phyloP scores from a whole-genome alignment of 2,888 invertebrate species.

The Ptilodon capucinus region DNA sequence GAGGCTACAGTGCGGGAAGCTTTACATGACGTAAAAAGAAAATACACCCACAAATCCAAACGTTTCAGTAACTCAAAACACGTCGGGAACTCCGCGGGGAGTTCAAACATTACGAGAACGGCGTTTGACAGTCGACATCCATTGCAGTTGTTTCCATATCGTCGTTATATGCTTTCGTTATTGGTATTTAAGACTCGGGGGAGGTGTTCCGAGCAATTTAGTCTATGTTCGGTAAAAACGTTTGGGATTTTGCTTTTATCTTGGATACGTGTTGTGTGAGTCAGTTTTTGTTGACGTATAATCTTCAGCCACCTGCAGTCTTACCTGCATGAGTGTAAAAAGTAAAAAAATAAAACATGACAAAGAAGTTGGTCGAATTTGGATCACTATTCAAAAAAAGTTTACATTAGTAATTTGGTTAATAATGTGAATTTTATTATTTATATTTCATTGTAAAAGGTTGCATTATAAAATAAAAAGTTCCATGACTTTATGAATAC shows the following conservation, averaged over 20 bases:
- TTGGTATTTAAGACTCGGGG: constrained; percentile 19
- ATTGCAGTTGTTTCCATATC: constrained; percentile 29
- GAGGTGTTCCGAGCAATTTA: constrained; percentile 17
- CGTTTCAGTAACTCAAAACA: not conserved
- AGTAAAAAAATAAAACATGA: too few relatives aligned
- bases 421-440: too few relatives aligned
- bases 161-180: constrained; percentile 21
- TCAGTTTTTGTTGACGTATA: not conserved
- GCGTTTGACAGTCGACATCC: constrained; percentile 23
- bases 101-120: constrained; percentile 26
- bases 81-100: constrained; percentile 20
- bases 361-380: too few relatives aligned
- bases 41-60: not conserved
- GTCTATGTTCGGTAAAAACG: not conserved
- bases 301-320: too few relatives aligned
- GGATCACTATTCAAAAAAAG: too few relatives aligned
- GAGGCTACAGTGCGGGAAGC: too few relatives aligned
- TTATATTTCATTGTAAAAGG: too few relatives aligned
- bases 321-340: too few relatives aligned
- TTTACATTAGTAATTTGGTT: too few relatives aligned
- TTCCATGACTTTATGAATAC: too few relatives aligned
- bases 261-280: not conserved
- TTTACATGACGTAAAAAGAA: not conserved
- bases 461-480: too few relatives aligned
- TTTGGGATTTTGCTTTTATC: not conserved